These are phyloP conservation scores for Chelidonichthys spinosus DNA, from an alignment of 2,797 vertebrate species.

Conservation along the genomic window DNA sequence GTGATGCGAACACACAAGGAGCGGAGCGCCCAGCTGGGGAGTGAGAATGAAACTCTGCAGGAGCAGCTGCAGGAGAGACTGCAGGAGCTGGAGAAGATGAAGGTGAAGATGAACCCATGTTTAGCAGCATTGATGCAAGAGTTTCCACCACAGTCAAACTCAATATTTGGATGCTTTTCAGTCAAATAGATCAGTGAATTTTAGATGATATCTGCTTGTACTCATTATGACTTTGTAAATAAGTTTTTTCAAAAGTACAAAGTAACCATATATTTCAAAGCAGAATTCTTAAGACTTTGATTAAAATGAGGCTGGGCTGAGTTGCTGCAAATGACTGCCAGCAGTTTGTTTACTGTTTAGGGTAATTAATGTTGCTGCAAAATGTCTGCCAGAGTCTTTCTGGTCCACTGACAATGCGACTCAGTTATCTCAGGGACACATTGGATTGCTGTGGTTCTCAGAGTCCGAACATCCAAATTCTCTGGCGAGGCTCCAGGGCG, in stretches of 20 bases:
- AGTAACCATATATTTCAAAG: constrained; percentile 10
- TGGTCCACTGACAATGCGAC: constrained; percentile 60
- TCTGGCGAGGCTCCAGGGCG: constrained; percentile 49
- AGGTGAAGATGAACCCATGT: constrained; percentile 80
- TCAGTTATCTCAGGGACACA: constrained; percentile 67
- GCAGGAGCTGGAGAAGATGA: constrained; percentile 96
- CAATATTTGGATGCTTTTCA: neutral
- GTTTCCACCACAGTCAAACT: neutral
- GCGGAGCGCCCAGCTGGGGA: constrained; percentile 85
- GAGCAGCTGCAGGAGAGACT: constrained; percentile 95
- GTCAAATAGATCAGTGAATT: neutral
- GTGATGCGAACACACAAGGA: constrained; percentile 90
- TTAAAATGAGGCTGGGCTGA: constrained; percentile 37
- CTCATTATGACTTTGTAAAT: neutral
- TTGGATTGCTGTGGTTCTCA: constrained; percentile 54
- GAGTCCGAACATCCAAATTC: constrained; percentile 54
- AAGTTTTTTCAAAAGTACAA: neutral
- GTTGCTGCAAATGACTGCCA: constrained; percentile 17
- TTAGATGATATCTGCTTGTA: neutral
- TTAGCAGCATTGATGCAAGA: neutral
- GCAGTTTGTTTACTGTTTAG: constrained; percentile 49
- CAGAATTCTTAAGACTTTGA: constrained; percentile 35
- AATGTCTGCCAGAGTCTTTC: constrained; percentile 50
- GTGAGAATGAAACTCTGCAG: constrained; percentile 94
- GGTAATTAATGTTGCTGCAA: constrained; percentile 45